Conservation (phyloP, 2,797 vertebrate genomes). For the Malurus leucopterus region DNA sequence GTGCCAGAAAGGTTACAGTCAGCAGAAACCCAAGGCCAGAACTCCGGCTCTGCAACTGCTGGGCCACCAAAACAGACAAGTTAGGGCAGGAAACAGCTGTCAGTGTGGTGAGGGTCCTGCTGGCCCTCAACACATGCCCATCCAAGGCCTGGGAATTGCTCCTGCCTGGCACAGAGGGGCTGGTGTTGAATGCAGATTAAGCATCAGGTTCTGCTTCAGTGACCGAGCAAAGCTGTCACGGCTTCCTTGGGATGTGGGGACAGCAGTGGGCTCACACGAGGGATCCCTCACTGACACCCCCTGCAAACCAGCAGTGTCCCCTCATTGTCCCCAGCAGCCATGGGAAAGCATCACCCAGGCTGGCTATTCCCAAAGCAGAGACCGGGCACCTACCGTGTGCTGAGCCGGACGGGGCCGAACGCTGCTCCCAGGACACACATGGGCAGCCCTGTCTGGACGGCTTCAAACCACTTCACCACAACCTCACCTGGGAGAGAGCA, state of each 20-base stretch:
- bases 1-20: not conserved
- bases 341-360: not conserved
- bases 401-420: conserved; percentile 86
- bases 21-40: not conserved
- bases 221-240: not conserved
- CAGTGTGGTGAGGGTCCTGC: not conserved
- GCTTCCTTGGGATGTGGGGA: not conserved
- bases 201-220: not conserved
- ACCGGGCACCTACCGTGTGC: conserved; percentile 68
- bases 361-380: not conserved
- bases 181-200: not conserved
- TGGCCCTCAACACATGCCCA: not conserved
- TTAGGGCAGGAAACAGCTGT: not conserved
- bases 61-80: not conserved
- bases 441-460: conserved; percentile 89
- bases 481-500: conserved; percentile 82
- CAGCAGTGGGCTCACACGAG: not conserved
- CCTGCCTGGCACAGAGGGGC: not conserved
- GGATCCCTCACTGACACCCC: rapidly evolving
- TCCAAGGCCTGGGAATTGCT: not conserved
- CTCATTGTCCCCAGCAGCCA: not conserved
- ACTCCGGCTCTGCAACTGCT: not conserved
- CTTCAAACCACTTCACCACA: conserved; percentile 94
- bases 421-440: conserved; percentile 92
- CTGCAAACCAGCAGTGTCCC: not conserved